These are phyloP conservation scores for Glossosoma conforme DNA, from an alignment of 1,140 invertebrate genomes.

Conservation along the genomic window DNA sequence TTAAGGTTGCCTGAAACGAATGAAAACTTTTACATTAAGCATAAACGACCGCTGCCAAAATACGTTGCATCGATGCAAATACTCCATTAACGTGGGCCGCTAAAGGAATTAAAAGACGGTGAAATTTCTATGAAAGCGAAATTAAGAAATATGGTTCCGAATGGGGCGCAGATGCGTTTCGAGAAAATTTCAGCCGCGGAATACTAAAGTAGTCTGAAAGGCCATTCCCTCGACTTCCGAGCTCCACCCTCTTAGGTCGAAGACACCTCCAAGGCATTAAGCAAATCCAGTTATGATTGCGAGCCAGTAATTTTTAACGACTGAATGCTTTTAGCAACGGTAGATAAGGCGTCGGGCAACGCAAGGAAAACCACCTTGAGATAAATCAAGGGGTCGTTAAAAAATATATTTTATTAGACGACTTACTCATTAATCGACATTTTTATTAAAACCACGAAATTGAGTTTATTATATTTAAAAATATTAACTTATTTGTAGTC, in stretches of 20 bases:
- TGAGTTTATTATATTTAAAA: too few relatives aligned
- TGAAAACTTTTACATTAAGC: slow-evolving; percentile 3
- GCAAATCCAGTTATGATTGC: slow-evolving; percentile 33
- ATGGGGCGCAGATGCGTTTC: slow-evolving; percentile 27
- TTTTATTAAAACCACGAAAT: too few relatives aligned
- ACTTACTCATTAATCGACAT: too few relatives aligned
- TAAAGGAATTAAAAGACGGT: slow-evolving; percentile 6
- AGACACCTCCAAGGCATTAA: slow-evolving; percentile 20
- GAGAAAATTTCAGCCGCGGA: slow-evolving; percentile 7
- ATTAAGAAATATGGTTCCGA: slow-evolving; percentile 27
- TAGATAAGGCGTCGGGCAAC: too few relatives aligned
- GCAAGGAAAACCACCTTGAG: too few relatives aligned
- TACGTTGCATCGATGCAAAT: slow-evolving; percentile 1
- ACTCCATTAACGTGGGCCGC: neutral
- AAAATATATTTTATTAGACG: too few relatives aligned
- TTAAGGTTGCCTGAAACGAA: too few relatives aligned
- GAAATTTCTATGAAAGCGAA: slow-evolving; percentile 18
- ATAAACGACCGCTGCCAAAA: too few relatives aligned
- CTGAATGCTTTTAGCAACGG: slow-evolving; percentile 33
- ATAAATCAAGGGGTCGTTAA: too few relatives aligned
- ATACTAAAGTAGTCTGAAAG: slow-evolving; percentile 14
- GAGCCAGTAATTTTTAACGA: slow-evolving; percentile 32
- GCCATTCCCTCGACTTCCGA: neutral
- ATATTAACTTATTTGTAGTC: too few relatives aligned
- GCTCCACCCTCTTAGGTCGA: neutral